Conservation (phyloP, 2,113 vertebrate genomes). For the Cheirogaleus medius region DNA sequence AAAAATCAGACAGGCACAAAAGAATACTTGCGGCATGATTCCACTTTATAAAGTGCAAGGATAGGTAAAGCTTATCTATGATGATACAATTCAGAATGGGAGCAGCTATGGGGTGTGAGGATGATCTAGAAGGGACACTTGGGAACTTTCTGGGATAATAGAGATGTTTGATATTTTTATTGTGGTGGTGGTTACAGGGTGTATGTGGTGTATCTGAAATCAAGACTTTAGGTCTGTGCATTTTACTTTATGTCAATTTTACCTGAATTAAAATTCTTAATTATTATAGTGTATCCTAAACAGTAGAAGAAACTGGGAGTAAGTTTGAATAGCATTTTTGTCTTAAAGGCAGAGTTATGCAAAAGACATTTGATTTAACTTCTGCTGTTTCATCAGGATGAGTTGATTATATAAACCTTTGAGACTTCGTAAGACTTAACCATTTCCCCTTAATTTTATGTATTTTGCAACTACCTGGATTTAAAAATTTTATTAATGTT, state of each 20-base stretch:
- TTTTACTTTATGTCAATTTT: not conserved
- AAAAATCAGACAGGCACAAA: not conserved
- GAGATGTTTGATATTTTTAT: not conserved
- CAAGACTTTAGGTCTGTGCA: not conserved
- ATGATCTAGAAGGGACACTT: not conserved
- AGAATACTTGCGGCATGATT: not conserved
- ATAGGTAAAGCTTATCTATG: not conserved
- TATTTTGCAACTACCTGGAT: not conserved
- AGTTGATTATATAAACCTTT: not conserved
- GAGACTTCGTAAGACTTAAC: not conserved
- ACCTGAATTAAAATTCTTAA: not conserved
- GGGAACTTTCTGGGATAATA: not conserved
- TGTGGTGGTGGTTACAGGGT: not conserved
- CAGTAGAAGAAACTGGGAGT: not conserved
- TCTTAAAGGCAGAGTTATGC: not conserved
- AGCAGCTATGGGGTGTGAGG: not conserved
- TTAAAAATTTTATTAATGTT: not conserved
- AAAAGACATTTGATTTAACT: conserved; percentile 13
- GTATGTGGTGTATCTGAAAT: not conserved
- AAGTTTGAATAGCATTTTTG: not conserved
- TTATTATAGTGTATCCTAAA: not conserved
- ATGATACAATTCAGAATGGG: not conserved
- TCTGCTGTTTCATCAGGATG: not conserved
- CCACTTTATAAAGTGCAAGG: not conserved
- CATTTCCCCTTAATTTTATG: not conserved